Base-by-base conservation (phyloP, 2,888 invertebrate species). In the Pterostichus niger region DNA sequence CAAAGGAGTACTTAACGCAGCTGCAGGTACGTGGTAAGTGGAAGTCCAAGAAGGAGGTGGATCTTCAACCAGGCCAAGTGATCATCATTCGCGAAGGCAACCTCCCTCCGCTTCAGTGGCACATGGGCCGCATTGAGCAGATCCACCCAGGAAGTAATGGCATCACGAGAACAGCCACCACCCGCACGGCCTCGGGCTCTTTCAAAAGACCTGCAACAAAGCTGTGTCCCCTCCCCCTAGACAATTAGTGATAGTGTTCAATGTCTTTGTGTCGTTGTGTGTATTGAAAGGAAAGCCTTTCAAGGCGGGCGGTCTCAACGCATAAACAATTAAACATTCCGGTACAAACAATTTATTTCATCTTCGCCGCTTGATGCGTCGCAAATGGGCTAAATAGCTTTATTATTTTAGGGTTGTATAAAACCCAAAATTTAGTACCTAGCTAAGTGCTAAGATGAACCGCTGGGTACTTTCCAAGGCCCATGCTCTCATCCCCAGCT, bases 1-100 rank as follows among this genome's bases (percentile, higher is more conserved):
- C 83, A 0, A n/a, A 40, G 9, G 84, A 84, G 71, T 85, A 85
- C 68, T 13, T 85, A 11, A 33, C 15, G 5, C 2, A 35, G 2
- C 46, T 71, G 17, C 71, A 71, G 17, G 2, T 10, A 17, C 5
- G 71, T 11, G 9, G 5, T 10, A 40, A 46, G 13, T 71, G 71
- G 71, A 71, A n/a, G 5, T 4, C 31, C 33, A 84, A 84, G 59
- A 15, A 7, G 2, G 9, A 17, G 15, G 9, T 15, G 11, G 24
- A 13, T 59, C 59, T 59, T 10, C 59, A 59, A 17, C 24, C 31
- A 4, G 64, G 64, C 11, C 31, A 24, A n/a, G 2, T 64, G 33
- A 33, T 64, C 35, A 10, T 64, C 24, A 35, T 64, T 5, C 24
- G 33, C 3, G 56, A 56, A 15, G 56, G 13, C 56, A 56, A 56